These are phyloP conservation scores for Pao palembangensis DNA, from an alignment of 2,113 vertebrate species.

Conservation along the genomic window DNA sequence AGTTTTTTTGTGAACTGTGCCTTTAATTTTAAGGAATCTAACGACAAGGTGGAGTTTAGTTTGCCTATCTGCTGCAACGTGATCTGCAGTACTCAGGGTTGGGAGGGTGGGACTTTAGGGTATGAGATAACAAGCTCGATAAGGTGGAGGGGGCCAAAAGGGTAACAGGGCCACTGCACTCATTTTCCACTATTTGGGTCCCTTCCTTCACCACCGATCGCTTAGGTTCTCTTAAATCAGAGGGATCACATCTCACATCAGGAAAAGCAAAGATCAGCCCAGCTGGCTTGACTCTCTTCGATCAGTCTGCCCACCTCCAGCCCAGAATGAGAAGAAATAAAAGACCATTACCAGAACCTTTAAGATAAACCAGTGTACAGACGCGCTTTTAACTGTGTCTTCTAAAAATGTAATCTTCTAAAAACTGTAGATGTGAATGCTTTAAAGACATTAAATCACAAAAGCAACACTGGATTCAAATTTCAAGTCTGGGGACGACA, in stretches of 20 bases:
- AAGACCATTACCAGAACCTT: slow-evolving; percentile 54
- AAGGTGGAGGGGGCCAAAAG: slow-evolving; percentile 12
- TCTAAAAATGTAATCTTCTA: slow-evolving; percentile 6
- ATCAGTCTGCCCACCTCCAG: slow-evolving; percentile 80
- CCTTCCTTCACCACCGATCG: slow-evolving; percentile 24
- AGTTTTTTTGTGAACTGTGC: not conserved
- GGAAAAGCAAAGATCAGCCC: too few species aligned
- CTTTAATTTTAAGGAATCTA: too few species aligned
- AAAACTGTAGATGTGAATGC: not conserved
- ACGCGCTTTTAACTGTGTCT: slow-evolving; percentile 20
- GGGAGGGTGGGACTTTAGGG: not conserved
- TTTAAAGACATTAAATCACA: not conserved
- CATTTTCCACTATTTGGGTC: slow-evolving; percentile 17
- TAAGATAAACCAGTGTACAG: slow-evolving; percentile 16
- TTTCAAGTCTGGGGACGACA: slow-evolving; percentile 3
- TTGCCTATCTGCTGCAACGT: not conserved
- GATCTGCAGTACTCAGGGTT: slow-evolving; percentile 5
- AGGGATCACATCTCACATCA: too few species aligned
- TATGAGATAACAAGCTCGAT: slow-evolving; percentile 32
- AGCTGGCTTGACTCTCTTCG: slow-evolving; percentile 84
- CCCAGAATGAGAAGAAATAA: slow-evolving; percentile 68
- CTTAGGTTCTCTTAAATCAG: slow-evolving; percentile 22
- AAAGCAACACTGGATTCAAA: not conserved
- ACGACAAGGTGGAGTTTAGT: too few species aligned
- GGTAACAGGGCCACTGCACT: slow-evolving; percentile 25